phyloP scores from a whole-genome alignment of 1,140 invertebrate genomes.

The Panagrolaimus sp. region DNA sequence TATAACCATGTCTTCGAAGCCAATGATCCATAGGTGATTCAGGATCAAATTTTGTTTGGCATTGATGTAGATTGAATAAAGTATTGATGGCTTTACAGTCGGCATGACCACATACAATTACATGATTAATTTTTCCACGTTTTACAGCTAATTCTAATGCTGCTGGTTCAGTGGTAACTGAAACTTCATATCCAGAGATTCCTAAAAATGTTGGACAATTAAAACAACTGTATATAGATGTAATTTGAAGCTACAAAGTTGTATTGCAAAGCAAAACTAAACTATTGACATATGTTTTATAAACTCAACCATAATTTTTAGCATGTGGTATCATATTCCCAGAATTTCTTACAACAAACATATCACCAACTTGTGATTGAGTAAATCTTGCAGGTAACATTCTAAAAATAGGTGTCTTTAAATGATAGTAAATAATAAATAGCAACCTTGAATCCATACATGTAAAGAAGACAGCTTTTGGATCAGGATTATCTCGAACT shows the following conservation, averaged over 20 bases:
- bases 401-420: slow-evolving; percentile 58
- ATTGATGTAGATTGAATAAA: slow-evolving; percentile 72
- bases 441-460: slow-evolving; percentile 75
- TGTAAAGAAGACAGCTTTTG: slow-evolving; percentile 65
- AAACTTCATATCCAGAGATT: slow-evolving; percentile 19
- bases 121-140: slow-evolving; percentile 79
- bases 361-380: slow-evolving; percentile 84
- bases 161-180: slow-evolving; percentile 75
- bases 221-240: too few species aligned
- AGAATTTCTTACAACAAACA: slow-evolving; percentile 89
- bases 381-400: slow-evolving; percentile 89
- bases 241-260: too few species aligned
- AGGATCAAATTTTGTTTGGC: slow-evolving; percentile 70
- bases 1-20: slow-evolving; percentile 75
- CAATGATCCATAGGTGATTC: slow-evolving; percentile 79
- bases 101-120: slow-evolving; percentile 90
- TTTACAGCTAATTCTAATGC: slow-evolving; percentile 84
- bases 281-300: too few species aligned
- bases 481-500: slow-evolving; percentile 17
- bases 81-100: slow-evolving; percentile 94
- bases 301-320: slow-evolving; percentile 66
- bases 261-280: too few species aligned
- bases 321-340: slow-evolving; percentile 82
- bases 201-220: too few species aligned
- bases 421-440: too few species aligned